A percentile compares a stretch with the other conserved stretches of the same genome.
These are phyloP conservation scores for Trissolcus brochymenae DNA, from an alignment of 2,888 invertebrate species.

Conservation along the genomic window DNA sequence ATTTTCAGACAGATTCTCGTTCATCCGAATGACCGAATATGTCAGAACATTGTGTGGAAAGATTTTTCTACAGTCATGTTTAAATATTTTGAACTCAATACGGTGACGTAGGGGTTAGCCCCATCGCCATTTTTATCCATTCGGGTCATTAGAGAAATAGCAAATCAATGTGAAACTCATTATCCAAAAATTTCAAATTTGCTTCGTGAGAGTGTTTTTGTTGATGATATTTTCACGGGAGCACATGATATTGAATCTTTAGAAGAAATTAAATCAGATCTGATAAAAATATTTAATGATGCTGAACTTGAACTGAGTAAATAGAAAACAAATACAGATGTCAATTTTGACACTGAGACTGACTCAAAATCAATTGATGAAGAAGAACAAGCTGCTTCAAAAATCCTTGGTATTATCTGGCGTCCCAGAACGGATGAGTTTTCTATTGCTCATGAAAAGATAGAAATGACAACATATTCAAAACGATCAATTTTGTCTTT, in stretches of 20 bases:
- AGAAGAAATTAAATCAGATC: too few species aligned
- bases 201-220: background rate
- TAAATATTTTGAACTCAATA: background rate
- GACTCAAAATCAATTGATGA: too few species aligned
- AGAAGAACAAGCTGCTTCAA: too few species aligned
- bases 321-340: too few species aligned
- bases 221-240: background rate
- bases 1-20: constrained; percentile 2
- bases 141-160: background rate
- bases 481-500: background rate
- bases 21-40: background rate
- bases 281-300: background rate
- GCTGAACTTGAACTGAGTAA: background rate
- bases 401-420: too few species aligned
- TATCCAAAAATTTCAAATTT: background rate
- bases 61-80: background rate
- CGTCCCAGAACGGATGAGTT: too few species aligned
- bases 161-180: too few species aligned
- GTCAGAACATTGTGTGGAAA: background rate
- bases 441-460: too few species aligned
- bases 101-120: background rate
- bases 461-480: too few species aligned
- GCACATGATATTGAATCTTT: background rate
- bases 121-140: background rate
- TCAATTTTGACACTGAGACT: too few species aligned